Base-by-base conservation (phyloP, 1,140 invertebrate species). In the Eueides isabella region DNA sequence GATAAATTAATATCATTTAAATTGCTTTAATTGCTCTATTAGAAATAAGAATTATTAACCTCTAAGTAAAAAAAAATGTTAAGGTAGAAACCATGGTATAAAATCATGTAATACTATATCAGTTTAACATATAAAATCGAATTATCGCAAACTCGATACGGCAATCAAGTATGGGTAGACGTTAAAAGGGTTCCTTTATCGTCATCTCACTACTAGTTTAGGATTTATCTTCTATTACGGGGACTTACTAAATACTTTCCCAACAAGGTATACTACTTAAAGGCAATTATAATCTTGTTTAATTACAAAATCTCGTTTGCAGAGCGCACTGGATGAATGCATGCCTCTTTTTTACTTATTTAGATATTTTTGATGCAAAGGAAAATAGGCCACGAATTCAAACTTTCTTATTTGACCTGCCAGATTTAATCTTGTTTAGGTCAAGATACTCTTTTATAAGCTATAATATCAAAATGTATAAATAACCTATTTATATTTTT, bases 371-470 rank as follows among this genome's bases (percentile, higher is more conserved):
- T 55, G 48, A 55, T 23, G 48, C 48, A 3, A 14, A 55, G 23
- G 2, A 55, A 55, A 14, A 55, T 55, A 55, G 48, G 48, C 23
- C 48, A 55, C 9, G 9, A 55, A 26, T 11, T 9, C 23, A 55
- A 55, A 55, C 48, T 55, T 55, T 55, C 48, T 55, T 55, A 26
- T 55, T 55, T 55, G 48, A 55, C 48, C 48, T 55, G 48, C 48
- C 23, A 55, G 48, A 55, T 55, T 55, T 55, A 55, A 26, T 55
- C 9, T 55, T 55, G 48, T 55, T 55, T 26, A 26, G 48, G 48
- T 55, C 48, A 55, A 55, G 23, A 55, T 55, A 55, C 11, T 55
- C 41, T 55, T 55, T 55, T 12, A 23, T 55, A 55, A 55, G 48
- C 48, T 55, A 3, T 55, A 2, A 19, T 11, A 55, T 55, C 6